Percentiles rank a stretch among this genome's conserved stretches.
These are phyloP conservation scores for Psilopogon haemacephalus DNA, from an alignment of 2,113 vertebrate species.

Conservation along the genomic window DNA sequence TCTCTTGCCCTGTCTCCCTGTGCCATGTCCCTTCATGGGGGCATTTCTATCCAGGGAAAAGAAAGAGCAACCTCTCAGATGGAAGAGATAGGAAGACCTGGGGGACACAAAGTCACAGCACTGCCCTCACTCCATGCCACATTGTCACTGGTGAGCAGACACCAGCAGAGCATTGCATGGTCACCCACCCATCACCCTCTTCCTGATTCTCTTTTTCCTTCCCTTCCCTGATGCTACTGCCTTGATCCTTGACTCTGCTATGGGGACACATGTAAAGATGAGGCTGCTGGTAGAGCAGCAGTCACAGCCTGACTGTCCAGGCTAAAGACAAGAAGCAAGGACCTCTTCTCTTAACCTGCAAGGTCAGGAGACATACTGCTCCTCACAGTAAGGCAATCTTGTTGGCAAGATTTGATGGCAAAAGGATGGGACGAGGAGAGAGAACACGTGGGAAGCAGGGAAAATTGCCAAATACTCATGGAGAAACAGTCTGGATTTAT, in stretches of 20 bases:
- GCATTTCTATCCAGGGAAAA: background rate
- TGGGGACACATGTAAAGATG: background rate
- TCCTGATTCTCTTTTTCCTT: background rate
- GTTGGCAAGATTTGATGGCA: background rate
- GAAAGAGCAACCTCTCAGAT: background rate
- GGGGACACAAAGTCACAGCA: background rate
- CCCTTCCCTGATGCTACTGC: background rate
- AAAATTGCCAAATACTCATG: background rate
- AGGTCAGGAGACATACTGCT: background rate
- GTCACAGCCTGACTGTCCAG: background rate
- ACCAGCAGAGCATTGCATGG: background rate
- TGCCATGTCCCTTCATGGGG: background rate
- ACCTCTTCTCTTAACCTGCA: background rate
- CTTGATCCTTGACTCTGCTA: background rate
- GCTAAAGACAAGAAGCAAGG: background rate
- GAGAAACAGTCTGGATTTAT: background rate
- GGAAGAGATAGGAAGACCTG: background rate
- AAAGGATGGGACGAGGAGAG: background rate
- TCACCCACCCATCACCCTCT: background rate
- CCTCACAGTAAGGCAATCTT: background rate
- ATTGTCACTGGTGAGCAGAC: background rate
- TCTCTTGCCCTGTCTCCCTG: background rate
- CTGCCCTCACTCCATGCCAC: background rate
- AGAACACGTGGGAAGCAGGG: background rate
- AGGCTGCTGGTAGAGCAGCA: background rate